phyloP scores from a whole-genome alignment of 1,140 invertebrate species.

The Micrasema longulum region DNA sequence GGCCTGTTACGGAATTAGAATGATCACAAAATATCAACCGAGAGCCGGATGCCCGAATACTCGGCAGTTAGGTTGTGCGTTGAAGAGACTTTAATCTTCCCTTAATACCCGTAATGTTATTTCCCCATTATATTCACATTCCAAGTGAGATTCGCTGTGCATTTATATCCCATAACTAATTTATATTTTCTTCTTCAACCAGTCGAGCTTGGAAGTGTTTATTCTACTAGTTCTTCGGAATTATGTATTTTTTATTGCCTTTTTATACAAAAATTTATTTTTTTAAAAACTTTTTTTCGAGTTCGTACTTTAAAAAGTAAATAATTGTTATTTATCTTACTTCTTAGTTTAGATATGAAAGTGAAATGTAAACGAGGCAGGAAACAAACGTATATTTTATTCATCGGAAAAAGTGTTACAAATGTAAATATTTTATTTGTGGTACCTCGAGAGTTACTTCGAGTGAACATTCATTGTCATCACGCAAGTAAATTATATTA shows the following conservation, averaged over 20 bases:
- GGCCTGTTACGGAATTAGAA: neutral
- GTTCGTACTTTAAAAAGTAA: slow-evolving; percentile 35
- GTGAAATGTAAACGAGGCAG: neutral
- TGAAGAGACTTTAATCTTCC: slow-evolving; percentile 34
- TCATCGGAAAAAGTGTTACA: slow-evolving; percentile 11
- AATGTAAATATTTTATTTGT: slow-evolving; percentile 27
- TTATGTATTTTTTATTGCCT: slow-evolving; percentile 48
- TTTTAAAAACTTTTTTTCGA: slow-evolving; percentile 48
- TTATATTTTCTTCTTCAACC: slow-evolving; percentile 44
- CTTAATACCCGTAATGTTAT: too few species aligned
- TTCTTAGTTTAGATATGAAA: slow-evolving; percentile 41
- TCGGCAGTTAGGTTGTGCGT: slow-evolving; percentile 52
- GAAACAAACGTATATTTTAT: slow-evolving; percentile 38
- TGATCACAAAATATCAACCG: neutral
- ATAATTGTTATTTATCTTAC: slow-evolving; percentile 52
- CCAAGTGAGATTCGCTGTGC: slow-evolving; percentile 36
- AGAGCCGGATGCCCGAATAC: slow-evolving; percentile 32
- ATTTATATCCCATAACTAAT: slow-evolving; percentile 18
- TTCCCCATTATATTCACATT: slow-evolving; percentile 42
- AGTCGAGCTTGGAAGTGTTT: slow-evolving; percentile 47
- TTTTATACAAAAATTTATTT: slow-evolving; percentile 54
- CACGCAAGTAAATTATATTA: slow-evolving; percentile 16
- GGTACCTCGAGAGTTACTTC: neutral
- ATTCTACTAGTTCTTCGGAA: slow-evolving; percentile 36
- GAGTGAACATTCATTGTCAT: neutral